Percentiles rank a stretch among this genome's conserved stretches.
Conservation (phyloP, 2,888 invertebrate genomes). For the Rhagonycha fulva region DNA sequence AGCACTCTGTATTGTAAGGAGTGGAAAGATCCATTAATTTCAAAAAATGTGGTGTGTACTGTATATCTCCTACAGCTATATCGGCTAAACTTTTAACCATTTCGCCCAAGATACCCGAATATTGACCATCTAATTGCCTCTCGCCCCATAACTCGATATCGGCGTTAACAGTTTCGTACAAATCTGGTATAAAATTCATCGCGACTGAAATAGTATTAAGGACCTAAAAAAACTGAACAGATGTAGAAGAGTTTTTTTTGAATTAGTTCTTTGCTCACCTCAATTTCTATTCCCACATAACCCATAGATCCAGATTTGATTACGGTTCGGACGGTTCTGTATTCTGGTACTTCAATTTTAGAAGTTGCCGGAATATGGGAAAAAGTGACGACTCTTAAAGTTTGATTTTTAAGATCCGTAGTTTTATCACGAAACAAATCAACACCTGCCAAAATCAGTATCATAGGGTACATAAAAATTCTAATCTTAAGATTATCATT, state of each 20-base stretch:
- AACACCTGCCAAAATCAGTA: slow-evolving; percentile 34
- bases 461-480: too few relatives aligned
- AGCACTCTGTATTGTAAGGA: slow-evolving; percentile 81
- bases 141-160: slow-evolving; percentile 71
- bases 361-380: slow-evolving; percentile 69
- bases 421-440: slow-evolving; percentile 65
- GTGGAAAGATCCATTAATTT: slow-evolving; percentile 73
- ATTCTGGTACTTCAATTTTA: slow-evolving; percentile 47
- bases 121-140: slow-evolving; percentile 65
- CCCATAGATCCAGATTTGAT: slow-evolving; percentile 33
- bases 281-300: slow-evolving; percentile 70
- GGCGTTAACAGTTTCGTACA: slow-evolving; percentile 68
- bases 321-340: slow-evolving; percentile 34
- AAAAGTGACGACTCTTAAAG: slow-evolving; percentile 66
- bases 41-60: slow-evolving; percentile 72
- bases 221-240: slow-evolving; percentile 61
- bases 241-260: too few relatives aligned
- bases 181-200: slow-evolving; percentile 71
- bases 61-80: slow-evolving; percentile 76
- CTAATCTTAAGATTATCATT: too few relatives aligned
- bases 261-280: slow-evolving; percentile 55
- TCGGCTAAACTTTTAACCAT: slow-evolving; percentile 70
- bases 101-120: slow-evolving; percentile 75
- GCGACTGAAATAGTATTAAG: slow-evolving; percentile 66
- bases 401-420: slow-evolving; percentile 62